Conservation (phyloP, 2,113 vertebrate species). For the Corvus cornix region DNA sequence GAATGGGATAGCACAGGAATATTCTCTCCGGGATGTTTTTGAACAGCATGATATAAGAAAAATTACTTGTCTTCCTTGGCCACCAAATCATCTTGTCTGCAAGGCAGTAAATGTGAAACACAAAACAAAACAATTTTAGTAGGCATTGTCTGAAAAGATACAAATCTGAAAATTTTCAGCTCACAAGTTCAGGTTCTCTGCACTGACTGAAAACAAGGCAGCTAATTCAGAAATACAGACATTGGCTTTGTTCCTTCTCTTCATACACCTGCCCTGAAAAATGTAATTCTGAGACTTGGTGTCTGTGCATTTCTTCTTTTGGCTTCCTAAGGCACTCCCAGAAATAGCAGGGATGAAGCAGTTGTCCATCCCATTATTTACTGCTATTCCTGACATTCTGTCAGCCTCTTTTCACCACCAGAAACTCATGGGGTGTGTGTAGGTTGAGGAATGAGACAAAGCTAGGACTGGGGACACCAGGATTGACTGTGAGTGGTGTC, state of each 20-base stretch:
- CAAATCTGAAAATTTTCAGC: background rate
- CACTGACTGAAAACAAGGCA: background rate
- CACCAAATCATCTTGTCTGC: background rate
- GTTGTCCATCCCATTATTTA: background rate
- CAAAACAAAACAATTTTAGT: background rate
- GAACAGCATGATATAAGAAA: background rate
- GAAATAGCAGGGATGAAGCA: background rate
- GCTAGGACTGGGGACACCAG: no score
- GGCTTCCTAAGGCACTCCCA: background rate
- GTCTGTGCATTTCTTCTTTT: background rate
- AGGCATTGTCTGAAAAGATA: background rate
- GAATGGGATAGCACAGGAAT: background rate
- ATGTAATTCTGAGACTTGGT: background rate
- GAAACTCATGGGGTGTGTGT: background rate
- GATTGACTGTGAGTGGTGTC: background rate
- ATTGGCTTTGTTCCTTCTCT: background rate
- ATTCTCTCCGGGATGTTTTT: background rate
- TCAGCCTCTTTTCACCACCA: background rate
- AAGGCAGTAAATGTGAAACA: background rate
- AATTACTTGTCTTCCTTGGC: background rate
- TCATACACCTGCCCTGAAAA: background rate
- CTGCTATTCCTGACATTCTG: background rate
- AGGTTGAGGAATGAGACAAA: background rate
- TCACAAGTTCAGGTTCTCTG: background rate
- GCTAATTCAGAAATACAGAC: background rate